Conservation (phyloP, 2,113 vertebrate species). For the Delphinapterus leucas region DNA sequence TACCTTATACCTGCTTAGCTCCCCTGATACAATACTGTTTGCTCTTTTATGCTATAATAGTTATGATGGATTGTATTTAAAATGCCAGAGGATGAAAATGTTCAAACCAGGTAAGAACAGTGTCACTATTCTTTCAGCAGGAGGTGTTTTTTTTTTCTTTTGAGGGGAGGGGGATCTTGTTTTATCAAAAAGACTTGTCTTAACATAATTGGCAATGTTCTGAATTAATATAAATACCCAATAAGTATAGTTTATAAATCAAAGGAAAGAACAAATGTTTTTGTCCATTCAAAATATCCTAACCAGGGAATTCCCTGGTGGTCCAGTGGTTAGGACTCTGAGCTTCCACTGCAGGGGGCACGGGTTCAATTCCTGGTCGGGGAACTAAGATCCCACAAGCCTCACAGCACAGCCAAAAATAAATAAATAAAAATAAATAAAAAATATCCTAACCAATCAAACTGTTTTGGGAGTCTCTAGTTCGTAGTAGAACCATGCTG, state of each 20-base stretch:
- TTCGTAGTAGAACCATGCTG: background rate
- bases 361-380: no score
- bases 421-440: no score
- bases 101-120: background rate
- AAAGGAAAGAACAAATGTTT: background rate
- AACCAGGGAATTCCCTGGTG: no score
- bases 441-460: background rate
- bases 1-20: background rate
- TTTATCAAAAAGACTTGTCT: background rate
- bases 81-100: background rate
- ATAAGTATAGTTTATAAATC: background rate
- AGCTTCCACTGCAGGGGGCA: no score
- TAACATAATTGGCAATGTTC: background rate
- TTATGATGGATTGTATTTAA: background rate
- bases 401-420: no score
- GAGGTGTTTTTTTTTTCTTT: background rate
- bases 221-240: background rate
- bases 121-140: background rate
- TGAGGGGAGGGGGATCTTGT: background rate
- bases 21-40: background rate
- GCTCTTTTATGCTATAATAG: background rate
- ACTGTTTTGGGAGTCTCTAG: background rate
- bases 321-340: no score
- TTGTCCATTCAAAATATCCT: background rate
- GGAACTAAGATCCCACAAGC: no score